A percentile compares a stretch with the other conserved stretches of the same genome.
Conservation (phyloP, 2,113 vertebrate species). For the Synodontis membranacea region DNA sequence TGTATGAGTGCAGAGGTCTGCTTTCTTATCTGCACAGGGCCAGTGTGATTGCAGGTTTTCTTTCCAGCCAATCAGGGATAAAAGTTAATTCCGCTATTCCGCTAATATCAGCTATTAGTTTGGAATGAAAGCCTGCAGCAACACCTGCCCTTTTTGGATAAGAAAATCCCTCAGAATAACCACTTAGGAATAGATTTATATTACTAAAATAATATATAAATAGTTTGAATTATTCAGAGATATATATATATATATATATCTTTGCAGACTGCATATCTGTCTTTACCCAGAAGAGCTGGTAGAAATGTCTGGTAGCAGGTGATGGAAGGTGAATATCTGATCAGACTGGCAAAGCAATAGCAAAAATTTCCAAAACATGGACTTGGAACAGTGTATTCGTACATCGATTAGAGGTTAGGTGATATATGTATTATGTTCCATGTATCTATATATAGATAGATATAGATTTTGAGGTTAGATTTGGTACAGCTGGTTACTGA, state of each 20-base stretch:
- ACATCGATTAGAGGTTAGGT: not conserved
- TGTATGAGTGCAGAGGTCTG: not conserved
- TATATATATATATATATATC: not conserved
- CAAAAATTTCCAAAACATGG: not conserved
- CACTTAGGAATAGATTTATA: not conserved
- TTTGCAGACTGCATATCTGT: not conserved
- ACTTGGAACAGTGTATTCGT: not conserved
- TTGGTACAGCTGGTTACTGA: no score
- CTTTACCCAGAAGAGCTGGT: not conserved
- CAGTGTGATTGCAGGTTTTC: not conserved
- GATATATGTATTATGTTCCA: no score
- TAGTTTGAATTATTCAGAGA: not conserved
- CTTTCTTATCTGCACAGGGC: not conserved
- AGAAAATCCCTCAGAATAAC: not conserved
- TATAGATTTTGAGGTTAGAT: not conserved
- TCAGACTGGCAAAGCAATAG: not conserved
- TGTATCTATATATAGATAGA: no score
- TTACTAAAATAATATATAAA: not conserved
- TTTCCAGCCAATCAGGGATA: not conserved
- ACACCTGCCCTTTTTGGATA: not conserved
- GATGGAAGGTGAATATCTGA: not conserved
- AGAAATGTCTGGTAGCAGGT: not conserved
- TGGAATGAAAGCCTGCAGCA: not conserved
- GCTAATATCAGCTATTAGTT: no score
- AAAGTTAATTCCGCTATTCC: constrained; percentile 1